A percentile compares a stretch with the other conserved stretches of the same genome.
phyloP scores from a whole-genome alignment of 1,140 invertebrate species.

The Varroa destructor region DNA sequence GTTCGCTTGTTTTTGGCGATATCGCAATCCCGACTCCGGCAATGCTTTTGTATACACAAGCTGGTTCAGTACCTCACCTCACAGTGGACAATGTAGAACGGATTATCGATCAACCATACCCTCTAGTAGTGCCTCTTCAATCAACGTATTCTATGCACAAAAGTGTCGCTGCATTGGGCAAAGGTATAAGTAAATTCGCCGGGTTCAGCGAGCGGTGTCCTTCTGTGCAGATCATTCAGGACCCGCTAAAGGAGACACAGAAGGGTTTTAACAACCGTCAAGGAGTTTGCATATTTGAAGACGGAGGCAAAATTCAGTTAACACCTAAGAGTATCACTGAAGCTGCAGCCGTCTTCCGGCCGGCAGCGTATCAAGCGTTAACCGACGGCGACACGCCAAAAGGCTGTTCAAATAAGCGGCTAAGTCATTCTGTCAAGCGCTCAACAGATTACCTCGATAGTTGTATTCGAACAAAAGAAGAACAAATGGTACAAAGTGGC shows the following conservation, averaged over 20 bases:
- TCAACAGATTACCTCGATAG: conserved; percentile 36
- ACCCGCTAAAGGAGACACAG: conserved; percentile 49
- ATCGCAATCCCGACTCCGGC: conserved; percentile 31
- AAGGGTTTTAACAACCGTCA: conserved; percentile 53
- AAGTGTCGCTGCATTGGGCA: conserved; percentile 28
- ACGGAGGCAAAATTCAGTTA: conserved; percentile 53
- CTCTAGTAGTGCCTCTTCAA: conserved; percentile 32
- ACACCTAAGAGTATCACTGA: conserved; percentile 56
- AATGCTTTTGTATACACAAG: conserved; percentile 33
- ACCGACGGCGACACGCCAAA: conserved; percentile 63
- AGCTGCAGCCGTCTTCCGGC: conserved; percentile 57
- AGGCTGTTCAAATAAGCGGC: conserved; percentile 52
- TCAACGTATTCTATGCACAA: conserved; percentile 31
- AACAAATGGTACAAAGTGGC: conserved; percentile 36
- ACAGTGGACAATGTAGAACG: conserved; percentile 31
- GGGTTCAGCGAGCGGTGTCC: conserved; percentile 31
- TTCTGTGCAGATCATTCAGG: conserved; percentile 47
- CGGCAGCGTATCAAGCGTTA: conserved; percentile 61
- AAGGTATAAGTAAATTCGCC: conserved; percentile 31
- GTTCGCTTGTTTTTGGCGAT: neutral
- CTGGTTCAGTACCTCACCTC: conserved; percentile 34
- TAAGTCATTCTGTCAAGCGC: conserved; percentile 48
- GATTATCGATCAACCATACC: conserved; percentile 10
- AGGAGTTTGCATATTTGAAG: conserved; percentile 55
- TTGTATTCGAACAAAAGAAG: conserved; percentile 37